These are phyloP conservation scores for Chirona hameri DNA, from an alignment of 2,888 invertebrate species.

Conservation along the genomic window DNA sequence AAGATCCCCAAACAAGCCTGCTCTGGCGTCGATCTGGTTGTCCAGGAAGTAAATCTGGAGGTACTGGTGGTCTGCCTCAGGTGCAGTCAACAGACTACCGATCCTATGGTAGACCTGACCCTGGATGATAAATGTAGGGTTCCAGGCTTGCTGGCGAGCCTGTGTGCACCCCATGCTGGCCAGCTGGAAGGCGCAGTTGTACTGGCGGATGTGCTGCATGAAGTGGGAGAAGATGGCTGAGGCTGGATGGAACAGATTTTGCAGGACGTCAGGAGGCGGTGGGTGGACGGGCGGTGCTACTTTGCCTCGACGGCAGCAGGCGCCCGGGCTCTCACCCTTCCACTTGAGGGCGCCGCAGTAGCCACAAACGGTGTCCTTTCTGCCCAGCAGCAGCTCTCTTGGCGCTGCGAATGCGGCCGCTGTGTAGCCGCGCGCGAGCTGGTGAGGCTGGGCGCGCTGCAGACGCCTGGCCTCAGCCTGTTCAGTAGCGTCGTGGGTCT, in stretches of 20 bases:
- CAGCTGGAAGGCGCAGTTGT: too few species aligned
- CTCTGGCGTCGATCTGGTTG: too few species aligned
- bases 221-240: not conserved
- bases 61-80: not conserved
- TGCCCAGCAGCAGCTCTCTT: too few species aligned
- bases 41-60: fast-evolving
- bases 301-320: not conserved
- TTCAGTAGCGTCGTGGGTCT: too few species aligned
- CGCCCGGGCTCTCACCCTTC: not conserved
- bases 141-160: too few species aligned
- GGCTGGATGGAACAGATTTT: not conserved
- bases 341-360: not conserved
- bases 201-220: too few species aligned
- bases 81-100: not conserved
- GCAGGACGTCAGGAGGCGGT: not conserved
- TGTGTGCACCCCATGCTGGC: too few species aligned
- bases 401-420: too few species aligned
- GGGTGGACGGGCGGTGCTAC: not conserved
- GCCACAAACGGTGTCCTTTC: not conserved
- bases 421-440: too few species aligned
- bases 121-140: too few species aligned
- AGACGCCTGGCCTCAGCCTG: too few species aligned
- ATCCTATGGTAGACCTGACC: not conserved
- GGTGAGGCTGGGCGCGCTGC: too few species aligned
- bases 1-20: not conserved